Base-by-base conservation (phyloP, 2,888 invertebrate genomes). In the Tuberolachnus salignus region DNA sequence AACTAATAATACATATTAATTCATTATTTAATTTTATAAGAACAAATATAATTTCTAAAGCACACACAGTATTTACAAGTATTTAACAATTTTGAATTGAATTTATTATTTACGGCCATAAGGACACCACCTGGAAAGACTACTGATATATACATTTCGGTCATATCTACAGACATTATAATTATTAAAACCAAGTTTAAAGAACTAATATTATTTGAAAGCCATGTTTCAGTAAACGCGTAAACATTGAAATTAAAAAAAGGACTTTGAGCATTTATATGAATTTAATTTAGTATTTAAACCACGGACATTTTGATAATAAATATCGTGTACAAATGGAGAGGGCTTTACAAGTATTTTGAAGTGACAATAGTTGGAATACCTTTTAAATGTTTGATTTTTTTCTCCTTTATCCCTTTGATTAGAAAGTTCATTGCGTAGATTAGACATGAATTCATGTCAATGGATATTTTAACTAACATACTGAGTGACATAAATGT, bases 1-100 rank as follows among this genome's bases (percentile, higher is more conserved):
- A 66, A 66, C 16, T 61, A 34, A 61, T 19, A 61, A 61, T 61
- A 61, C 34, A 34, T 61, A 61, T n/a, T 13, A n/a, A n/a, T n/a
- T 42, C 42, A 42, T 42, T n/a, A 61, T 16, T 1, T n/a, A 61
- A 34, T 61, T 34, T 61, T 61, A 61, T 61, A 10, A 61, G 3
- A 61, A 61, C 61, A 61, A 61, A 10, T 42, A 42, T 11, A 61
- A 61, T 61, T 42, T 61, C 61, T 61, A 61, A 61, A 10, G 42
- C n/a, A 19, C n/a, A n/a, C n/a, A n/a, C n/a, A n/a, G n/a, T n/a
- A n/a, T n/a, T n/a, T n/a, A n/a, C n/a, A n/a, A 42, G 42, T 61
- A 61, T 61, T 61, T 61, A 61, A 61, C 10, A 61, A 61, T 10
- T 42, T 1, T 42, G 61, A 61, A n/a, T 61, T 3, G n/a, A n/a